These are phyloP conservation scores for Salminus brasiliensis DNA, from an alignment of 2,113 vertebrate genomes.

Conservation along the genomic window DNA sequence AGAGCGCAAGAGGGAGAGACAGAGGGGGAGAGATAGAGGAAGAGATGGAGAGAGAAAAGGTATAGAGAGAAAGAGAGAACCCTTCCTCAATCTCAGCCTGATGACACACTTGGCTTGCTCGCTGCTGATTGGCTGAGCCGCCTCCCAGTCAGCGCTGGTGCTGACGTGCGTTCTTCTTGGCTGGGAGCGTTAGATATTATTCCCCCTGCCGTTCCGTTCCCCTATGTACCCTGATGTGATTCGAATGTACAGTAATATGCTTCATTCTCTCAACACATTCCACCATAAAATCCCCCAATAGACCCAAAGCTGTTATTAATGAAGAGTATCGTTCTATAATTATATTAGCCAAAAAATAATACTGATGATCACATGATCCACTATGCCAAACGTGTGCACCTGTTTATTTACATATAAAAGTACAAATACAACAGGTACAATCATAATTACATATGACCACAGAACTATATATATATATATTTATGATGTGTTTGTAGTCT, in stretches of 20 bases:
- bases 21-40: background rate
- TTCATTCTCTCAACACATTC: background rate
- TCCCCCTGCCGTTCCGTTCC: constrained; percentile 3
- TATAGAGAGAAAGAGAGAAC: constrained; percentile 72
- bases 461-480: too few relatives aligned
- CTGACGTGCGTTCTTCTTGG: constrained; percentile 72
- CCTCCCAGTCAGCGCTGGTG: constrained; percentile 73
- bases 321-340: background rate
- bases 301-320: constrained; percentile 1
- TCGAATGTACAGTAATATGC: constrained; percentile 42
- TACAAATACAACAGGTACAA: background rate
- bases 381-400: background rate
- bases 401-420: background rate
- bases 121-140: constrained; percentile 75
- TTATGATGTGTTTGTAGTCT: background rate
- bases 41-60: constrained; percentile 6
- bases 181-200: constrained; percentile 64
- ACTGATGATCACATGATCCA: background rate
- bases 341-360: constrained; percentile 3
- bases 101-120: constrained; percentile 77
- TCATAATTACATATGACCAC: too few relatives aligned
- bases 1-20: constrained; percentile 14
- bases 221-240: constrained; percentile 16
- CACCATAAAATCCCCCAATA: background rate
- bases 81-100: constrained; percentile 78